A percentile compares a stretch with the other conserved stretches of the same genome.
These are phyloP conservation scores for Saturnia pavonia DNA, from an alignment of 2,888 invertebrate species.

Conservation along the genomic window DNA sequence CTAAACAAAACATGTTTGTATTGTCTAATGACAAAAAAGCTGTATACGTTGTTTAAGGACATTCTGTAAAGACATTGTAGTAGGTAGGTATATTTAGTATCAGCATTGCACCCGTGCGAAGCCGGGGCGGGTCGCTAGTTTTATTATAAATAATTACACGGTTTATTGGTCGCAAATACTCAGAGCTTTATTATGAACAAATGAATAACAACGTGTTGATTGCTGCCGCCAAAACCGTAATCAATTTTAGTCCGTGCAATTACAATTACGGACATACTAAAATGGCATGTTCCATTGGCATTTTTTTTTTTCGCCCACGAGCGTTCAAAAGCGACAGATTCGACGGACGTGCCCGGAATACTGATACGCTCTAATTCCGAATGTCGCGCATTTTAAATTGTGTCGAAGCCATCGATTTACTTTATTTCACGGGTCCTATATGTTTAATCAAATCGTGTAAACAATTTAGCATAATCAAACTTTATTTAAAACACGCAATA, in stretches of 20 bases:
- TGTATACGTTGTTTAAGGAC: too few species aligned
- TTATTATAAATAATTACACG: too few species aligned
- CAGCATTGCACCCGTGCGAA: too few species aligned
- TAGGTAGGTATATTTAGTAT: too few species aligned
- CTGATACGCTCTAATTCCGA: not conserved
- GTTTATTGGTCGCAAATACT: not conserved
- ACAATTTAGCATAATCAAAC: not conserved
- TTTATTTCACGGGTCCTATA: not conserved
- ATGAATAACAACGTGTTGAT: not conserved
- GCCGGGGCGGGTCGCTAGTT: too few species aligned
- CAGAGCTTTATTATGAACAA: not conserved
- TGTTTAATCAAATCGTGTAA: not conserved
- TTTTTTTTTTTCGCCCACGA: constrained; percentile 7
- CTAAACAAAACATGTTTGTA: too few species aligned
- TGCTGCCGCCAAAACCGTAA: not conserved
- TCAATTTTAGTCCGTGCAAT: constrained; percentile 5
- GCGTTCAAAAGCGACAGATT: constrained; percentile 11
- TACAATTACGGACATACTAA: not conserved
- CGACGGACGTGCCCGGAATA: constrained; percentile 9
- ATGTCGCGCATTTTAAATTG: constrained; percentile 8
- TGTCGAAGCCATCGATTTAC: not conserved
- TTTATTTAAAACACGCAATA: not conserved
- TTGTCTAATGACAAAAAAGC: too few species aligned
- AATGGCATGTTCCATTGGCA: not conserved
- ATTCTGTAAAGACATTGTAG: too few species aligned